These are phyloP conservation scores for Halictus quadricinctus DNA, from an alignment of 2,888 invertebrate species.

Conservation along the genomic window DNA sequence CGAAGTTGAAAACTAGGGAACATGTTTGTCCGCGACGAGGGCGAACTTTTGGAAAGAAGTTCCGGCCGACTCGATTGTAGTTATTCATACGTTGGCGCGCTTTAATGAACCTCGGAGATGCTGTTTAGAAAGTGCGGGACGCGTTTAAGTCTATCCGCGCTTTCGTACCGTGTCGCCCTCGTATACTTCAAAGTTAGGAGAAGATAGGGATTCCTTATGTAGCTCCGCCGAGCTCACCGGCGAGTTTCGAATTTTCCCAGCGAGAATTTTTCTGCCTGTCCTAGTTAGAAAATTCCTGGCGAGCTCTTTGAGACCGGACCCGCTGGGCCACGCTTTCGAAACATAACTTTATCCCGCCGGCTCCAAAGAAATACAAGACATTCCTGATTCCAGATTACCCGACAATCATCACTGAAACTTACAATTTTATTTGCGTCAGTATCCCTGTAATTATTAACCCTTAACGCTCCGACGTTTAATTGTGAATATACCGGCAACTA, in stretches of 20 bases:
- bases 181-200: conserved; percentile 17
- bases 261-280: conserved; percentile 17
- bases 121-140: conserved; percentile 30
- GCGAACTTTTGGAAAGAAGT: conserved; percentile 25
- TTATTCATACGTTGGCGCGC: conserved; percentile 42
- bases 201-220: conserved; percentile 14
- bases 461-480: no score
- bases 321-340: background rate
- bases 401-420: no score
- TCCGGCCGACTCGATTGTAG: conserved; percentile 31
- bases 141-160: conserved; percentile 14
- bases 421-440: no score
- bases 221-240: background rate
- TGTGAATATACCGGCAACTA: no score
- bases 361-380: background rate
- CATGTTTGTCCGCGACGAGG: conserved; percentile 31
- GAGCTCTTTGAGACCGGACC: background rate
- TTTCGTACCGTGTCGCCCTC: background rate
- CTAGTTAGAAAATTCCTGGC: conserved; percentile 6
- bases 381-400: background rate
- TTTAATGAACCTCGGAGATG: conserved; percentile 39
- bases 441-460: no score
- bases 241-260: conserved; percentile 22
- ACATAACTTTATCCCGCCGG: background rate
- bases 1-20: conserved; percentile 22